These are phyloP conservation scores for Xenopus tropicalis DNA, from an alignment of 2,113 vertebrate genomes.

Conservation along the genomic window UCB_Xtro_10.0 CM004452.2:38553501-38554000, in stretches of 20 bases:
- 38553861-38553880: conserved; percentile 28
- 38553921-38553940: no score
- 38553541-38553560: no score
- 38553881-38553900: conserved; percentile 26
- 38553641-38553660: conserved; percentile 59
- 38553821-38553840: background rate
- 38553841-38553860: background rate
- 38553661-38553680: conserved; percentile 54
- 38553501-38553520: no score
- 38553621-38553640: conserved; percentile 50
- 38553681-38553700: conserved; percentile 53
- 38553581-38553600: conserved; percentile 9
- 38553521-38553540: no score
- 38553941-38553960: no score
- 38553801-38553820: conserved; percentile 19
- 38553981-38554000: no score
- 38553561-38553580: no score
- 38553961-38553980: no score
- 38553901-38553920: background rate
- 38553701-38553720: conserved; percentile 62
- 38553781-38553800: conserved; percentile 54
- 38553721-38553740: conserved; percentile 59
- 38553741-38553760: conserved; percentile 58
- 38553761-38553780: conserved; percentile 50
- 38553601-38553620: conserved; percentile 51